phyloP scores from a whole-genome alignment of 2,113 vertebrate species.

The Esox niger region DNA sequence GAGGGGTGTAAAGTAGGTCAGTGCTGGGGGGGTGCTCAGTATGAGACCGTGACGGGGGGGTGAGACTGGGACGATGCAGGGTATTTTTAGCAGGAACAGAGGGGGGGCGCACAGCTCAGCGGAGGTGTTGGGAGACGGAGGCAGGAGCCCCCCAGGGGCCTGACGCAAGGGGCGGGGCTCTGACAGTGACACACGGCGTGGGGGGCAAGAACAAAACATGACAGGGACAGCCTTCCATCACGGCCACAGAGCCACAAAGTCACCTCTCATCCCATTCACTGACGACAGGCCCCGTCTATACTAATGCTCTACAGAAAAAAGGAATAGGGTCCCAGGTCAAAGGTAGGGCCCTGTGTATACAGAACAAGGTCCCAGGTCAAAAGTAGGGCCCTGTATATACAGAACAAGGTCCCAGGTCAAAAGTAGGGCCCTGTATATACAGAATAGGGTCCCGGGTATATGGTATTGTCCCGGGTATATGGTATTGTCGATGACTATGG shows the following conservation, averaged over 20 bases:
- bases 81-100: constrained; percentile 55
- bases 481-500: too few relatives aligned
- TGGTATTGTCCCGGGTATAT: too few relatives aligned
- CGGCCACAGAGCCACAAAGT: constrained; percentile 11
- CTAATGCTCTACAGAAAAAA: too few relatives aligned
- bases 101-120: constrained; percentile 8
- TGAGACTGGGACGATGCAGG: constrained; percentile 15
- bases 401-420: too few relatives aligned
- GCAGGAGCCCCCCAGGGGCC: background rate
- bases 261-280: constrained; percentile 1
- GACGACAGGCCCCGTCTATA: too few relatives aligned
- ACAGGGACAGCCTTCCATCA: constrained; percentile 39
- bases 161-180: background rate
- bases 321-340: too few relatives aligned
- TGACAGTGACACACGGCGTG: constrained; percentile 16
- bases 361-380: too few relatives aligned
- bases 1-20: constrained; percentile 53
- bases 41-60: background rate
- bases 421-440: too few relatives aligned
- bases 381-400: too few relatives aligned
- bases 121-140: constrained; percentile 10
- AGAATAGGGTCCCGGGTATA: too few relatives aligned
- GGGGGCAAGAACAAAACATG: constrained; percentile 12
- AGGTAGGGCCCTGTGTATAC: too few relatives aligned
- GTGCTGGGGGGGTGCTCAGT: constrained; percentile 26